Evolutionary conservation across 2,888 invertebrate genomes (phyloP).

Genomic region (Aquatica leii): DNA sequence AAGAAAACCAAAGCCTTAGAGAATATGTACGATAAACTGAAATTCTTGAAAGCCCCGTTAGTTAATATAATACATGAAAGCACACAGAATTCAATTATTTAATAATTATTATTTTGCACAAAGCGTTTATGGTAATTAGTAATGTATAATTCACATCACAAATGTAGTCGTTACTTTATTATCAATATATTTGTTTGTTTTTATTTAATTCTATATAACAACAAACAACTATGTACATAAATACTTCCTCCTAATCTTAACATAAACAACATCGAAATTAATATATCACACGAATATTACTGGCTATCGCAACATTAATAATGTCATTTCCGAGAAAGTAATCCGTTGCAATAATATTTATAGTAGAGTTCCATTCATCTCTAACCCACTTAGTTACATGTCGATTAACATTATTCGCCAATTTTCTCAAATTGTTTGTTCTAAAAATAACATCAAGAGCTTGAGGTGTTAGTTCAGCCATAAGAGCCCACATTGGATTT

Average conservation of each 20-base stretch:
- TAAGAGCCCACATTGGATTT: slow-evolving; percentile 69
- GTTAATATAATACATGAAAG: no score
- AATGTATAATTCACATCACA: no score
- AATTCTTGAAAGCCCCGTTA: no score
- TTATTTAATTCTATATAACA: neutral
- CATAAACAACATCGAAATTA: no score
- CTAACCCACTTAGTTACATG: slow-evolving; percentile 74
- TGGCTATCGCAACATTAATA: slow-evolving; percentile 70
- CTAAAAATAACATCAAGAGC: slow-evolving; percentile 69
- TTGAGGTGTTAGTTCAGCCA: slow-evolving; percentile 78
- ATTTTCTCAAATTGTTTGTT: slow-evolving; percentile 68
- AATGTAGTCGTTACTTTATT: no score
- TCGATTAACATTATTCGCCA: slow-evolving; percentile 74
- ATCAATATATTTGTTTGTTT: no score
- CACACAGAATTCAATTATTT: no score
- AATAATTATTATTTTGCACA: no score
- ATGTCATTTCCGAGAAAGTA: slow-evolving; percentile 77
- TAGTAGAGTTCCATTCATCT: slow-evolving; percentile 71
- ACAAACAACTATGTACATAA: neutral
- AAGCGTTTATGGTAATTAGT: no score
- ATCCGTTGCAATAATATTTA: slow-evolving; percentile 78
- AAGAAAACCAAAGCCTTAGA: no score
- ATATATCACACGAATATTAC: slow-evolving; percentile 44
- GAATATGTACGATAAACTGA: no score
- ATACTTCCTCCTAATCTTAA: no score